Conservation (phyloP, 2,797 vertebrate species). For the Mus caroli region DNA sequence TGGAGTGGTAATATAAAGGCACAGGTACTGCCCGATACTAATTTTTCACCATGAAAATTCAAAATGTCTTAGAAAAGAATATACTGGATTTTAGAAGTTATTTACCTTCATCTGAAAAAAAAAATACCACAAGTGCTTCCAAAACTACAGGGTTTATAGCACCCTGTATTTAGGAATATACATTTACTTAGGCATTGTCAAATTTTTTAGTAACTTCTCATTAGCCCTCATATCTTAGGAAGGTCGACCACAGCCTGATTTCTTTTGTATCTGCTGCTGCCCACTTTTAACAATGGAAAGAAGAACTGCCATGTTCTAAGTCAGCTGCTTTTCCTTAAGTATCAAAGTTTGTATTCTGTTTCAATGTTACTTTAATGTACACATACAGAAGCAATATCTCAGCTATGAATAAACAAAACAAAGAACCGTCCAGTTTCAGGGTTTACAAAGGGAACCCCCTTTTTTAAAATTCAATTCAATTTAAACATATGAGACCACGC, state of each 20-base stretch:
- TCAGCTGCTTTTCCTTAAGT: constrained; percentile 84
- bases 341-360: constrained; percentile 84
- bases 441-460: constrained; percentile 88
- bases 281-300: constrained; percentile 84
- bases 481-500: constrained; percentile 91
- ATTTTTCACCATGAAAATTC: constrained; percentile 80
- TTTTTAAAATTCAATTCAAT: constrained; percentile 89
- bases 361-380: constrained; percentile 84
- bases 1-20: constrained; percentile 79
- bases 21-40: constrained; percentile 74
- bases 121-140: constrained; percentile 80
- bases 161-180: constrained; percentile 77
- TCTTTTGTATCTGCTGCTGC: constrained; percentile 82
- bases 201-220: constrained; percentile 74
- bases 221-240: constrained; percentile 78
- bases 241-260: constrained; percentile 77
- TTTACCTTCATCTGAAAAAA: constrained; percentile 78
- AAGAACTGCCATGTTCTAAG: constrained; percentile 83
- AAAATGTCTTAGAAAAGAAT: constrained; percentile 77
- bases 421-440: constrained; percentile 79
- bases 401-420: constrained; percentile 82
- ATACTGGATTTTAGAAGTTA: constrained; percentile 79
- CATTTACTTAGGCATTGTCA: constrained; percentile 78
- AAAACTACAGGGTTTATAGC: constrained; percentile 82
- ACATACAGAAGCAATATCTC: constrained; percentile 87